Conservation (phyloP, 2,797 vertebrate species). For the Pangasius mekongensis region DNA sequence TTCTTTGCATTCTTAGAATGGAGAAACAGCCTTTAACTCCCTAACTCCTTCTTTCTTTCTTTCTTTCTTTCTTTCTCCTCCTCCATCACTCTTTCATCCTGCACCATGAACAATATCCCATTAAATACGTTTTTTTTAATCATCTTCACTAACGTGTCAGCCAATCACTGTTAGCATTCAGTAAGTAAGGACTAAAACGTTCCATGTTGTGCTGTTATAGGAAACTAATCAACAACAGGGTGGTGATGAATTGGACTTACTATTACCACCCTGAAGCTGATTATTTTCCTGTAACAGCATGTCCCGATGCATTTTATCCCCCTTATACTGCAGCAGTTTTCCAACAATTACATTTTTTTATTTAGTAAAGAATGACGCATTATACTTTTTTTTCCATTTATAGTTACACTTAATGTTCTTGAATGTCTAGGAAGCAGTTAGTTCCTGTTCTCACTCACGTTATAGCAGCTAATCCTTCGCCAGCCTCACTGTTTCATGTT, state of each 20-base stretch:
- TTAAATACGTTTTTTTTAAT: too few relatives aligned
- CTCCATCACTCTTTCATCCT: too few relatives aligned
- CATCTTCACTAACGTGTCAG: too few relatives aligned
- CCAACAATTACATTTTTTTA: too few relatives aligned
- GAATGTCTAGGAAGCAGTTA: not conserved
- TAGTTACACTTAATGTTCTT: not conserved
- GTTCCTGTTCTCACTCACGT: not conserved
- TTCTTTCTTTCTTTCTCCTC: too few relatives aligned
- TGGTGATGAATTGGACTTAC: not conserved
- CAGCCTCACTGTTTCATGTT: not conserved
- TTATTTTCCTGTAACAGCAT: not conserved
- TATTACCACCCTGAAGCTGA: not conserved
- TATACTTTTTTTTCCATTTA: too few relatives aligned
- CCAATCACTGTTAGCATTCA: too few relatives aligned
- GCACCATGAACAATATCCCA: too few relatives aligned
- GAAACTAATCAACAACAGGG: not conserved
- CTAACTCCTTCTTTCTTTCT: too few relatives aligned
- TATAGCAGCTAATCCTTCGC: not conserved
- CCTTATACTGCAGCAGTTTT: not conserved
- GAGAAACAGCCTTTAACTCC: too few relatives aligned
- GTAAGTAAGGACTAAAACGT: not conserved
- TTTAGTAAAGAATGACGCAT: too few relatives aligned
- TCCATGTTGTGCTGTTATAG: not conserved
- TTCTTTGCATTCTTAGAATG: too few relatives aligned
- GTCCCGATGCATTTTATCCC: not conserved